These are phyloP conservation scores for Grallaria varia DNA, from an alignment of 2,113 vertebrate species.

Conservation along the genomic window DNA sequence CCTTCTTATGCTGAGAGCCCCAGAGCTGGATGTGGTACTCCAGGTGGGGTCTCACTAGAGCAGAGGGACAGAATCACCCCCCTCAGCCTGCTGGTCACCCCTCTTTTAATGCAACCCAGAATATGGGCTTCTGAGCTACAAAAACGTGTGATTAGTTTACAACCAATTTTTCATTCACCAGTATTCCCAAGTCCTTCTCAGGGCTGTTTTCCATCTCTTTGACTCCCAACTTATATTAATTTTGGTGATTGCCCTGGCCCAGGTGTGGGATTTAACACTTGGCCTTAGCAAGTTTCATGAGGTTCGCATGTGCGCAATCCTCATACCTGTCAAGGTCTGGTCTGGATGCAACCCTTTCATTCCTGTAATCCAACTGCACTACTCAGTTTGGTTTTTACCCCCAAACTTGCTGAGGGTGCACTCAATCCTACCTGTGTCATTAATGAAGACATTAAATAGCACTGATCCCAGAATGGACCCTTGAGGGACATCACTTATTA, in stretches of 20 bases:
- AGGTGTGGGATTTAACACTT: neutral
- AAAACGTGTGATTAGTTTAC: rapidly evolving
- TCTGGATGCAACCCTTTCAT: neutral
- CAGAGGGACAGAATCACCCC: neutral
- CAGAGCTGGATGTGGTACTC: neutral
- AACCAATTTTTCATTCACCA: neutral
- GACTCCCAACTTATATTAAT: neutral
- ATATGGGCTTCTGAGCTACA: neutral
- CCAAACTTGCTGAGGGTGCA: neutral
- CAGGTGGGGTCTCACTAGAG: neutral
- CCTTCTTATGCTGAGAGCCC: no score
- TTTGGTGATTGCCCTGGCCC: neutral
- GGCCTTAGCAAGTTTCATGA: neutral
- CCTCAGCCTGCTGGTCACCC: rapidly evolving
- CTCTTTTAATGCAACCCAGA: neutral
- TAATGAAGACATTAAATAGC: neutral
- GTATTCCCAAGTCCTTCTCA: neutral
- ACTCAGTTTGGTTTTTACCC: neutral
- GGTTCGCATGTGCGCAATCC: rapidly evolving
- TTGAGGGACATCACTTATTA: neutral
- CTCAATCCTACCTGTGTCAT: neutral
- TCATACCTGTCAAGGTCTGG: neutral
- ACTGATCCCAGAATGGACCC: neutral
- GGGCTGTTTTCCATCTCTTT: neutral
- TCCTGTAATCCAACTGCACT: rapidly evolving